A percentile compares a stretch with the other conserved stretches of the same genome.
These are phyloP conservation scores for Erebia ligea DNA, from an alignment of 2,888 invertebrate genomes.

Conservation along the genomic window DNA sequence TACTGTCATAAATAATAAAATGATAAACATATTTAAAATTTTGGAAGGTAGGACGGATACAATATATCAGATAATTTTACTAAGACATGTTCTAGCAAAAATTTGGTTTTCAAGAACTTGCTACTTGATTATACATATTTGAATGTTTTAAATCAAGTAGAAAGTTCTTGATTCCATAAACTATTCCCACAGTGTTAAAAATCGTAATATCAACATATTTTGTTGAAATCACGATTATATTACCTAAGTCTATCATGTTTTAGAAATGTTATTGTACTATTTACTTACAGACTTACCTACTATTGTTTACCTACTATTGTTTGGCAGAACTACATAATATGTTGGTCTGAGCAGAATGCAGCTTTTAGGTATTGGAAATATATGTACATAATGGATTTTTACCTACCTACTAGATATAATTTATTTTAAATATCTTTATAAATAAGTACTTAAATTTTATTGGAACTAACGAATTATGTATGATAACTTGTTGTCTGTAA, in stretches of 20 bases:
- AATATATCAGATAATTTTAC: neutral
- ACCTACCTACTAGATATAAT: neutral
- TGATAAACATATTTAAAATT: neutral
- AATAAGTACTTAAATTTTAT: constrained; percentile 12
- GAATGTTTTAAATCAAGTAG: too few species aligned
- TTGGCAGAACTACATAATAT: neutral
- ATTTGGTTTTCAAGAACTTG: too few species aligned
- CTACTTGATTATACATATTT: too few species aligned
- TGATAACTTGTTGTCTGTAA: neutral
- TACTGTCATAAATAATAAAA: constrained; percentile 8
- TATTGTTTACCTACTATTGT: neutral
- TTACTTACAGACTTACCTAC: neutral
- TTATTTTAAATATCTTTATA: neutral
- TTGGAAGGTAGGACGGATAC: neutral
- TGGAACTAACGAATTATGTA: constrained; percentile 10
- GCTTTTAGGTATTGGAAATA: neutral
- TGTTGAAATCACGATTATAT: too few species aligned
- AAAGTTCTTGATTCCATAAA: neutral
- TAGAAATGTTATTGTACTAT: neutral
- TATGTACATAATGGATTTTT: neutral
- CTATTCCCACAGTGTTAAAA: neutral
- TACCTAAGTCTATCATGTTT: too few species aligned
- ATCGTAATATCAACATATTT: neutral
- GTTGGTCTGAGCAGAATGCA: neutral
- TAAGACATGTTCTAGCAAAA: neutral